Base-by-base conservation (phyloP, 1,140 invertebrate species). In the Campoletis sonorensis region DNA sequence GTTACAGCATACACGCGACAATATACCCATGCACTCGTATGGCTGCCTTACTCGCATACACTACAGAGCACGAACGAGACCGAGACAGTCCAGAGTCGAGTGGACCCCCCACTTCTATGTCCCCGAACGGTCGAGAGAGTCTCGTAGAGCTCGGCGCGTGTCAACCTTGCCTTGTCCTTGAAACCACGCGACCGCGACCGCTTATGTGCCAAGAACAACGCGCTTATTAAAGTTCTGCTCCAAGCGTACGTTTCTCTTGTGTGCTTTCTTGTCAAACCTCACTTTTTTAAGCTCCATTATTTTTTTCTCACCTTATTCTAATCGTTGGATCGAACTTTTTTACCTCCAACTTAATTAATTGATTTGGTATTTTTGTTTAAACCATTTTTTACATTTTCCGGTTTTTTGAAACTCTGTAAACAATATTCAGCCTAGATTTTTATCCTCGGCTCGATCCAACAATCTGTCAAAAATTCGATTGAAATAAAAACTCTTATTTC, bases 111-210 rank as follows among this genome's bases (percentile, higher is more conserved):
- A 88, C 87, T 85, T 72, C 8, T 7, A 77, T 80, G 87, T 4
- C 23, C 23, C 61, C 23, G 16, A 54, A 54, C 61, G 61, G 21
- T 64, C 85, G 87, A 91, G 87, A 27, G 45, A 75, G 27, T 61
- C 51, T 54, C 87, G 84, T 26, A 64, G 61, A 64, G 21, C 61
- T 85, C 85, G 89, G 89, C 91, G 90, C 91, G 91, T 92, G 91
- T 91, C 90, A 91, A 91, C 90, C 90, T 92, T 91, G 90, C 81
- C 86, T 87, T 91, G 89, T 89, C 91, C 90, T 92, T 91, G 90
- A 90, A 91, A 91, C 86, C 89, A 89, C 90, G 90, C 91, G 89
- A 91, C 90, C 85, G 87, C 87, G 88, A 89, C 83, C 86, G 83
- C n/a, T 64, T 64, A 64, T 87, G 86, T 82, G 87, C 88, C 86